Percentiles rank a stretch among this genome's conserved stretches.
Conservation (phyloP, 2,888 invertebrate genomes). For the Tridacna gigas region DNA sequence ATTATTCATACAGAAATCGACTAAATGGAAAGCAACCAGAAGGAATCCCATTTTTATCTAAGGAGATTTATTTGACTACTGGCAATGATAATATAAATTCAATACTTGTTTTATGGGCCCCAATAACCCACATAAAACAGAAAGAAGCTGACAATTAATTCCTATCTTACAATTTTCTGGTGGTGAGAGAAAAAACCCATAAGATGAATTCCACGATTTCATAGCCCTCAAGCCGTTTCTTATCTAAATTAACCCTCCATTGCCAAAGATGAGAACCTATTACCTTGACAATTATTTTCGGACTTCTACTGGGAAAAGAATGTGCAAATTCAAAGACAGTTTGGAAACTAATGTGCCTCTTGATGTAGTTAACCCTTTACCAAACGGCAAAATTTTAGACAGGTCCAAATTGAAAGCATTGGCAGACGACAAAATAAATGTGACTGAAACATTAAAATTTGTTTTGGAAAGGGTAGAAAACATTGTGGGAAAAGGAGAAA, state of each 20-base stretch:
- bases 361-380: too few relatives aligned
- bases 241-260: background rate
- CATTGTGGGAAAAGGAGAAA: background rate
- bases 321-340: too few relatives aligned
- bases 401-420: too few relatives aligned
- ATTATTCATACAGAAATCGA: too few relatives aligned
- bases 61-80: slow-evolving; percentile 20
- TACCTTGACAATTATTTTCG: too few relatives aligned
- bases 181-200: background rate
- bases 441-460: too few relatives aligned
- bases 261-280: too few relatives aligned
- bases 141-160: slow-evolving; percentile 48
- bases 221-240: background rate
- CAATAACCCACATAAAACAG: slow-evolving; percentile 42
- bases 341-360: too few relatives aligned
- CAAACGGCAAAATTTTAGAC: too few relatives aligned
- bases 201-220: slow-evolving; percentile 2
- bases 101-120: slow-evolving; percentile 52
- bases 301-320: too few relatives aligned
- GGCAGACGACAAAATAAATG: too few relatives aligned
- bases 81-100: slow-evolving; percentile 55
- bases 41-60: slow-evolving; percentile 23
- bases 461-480: background rate
- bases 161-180: slow-evolving; percentile 19
- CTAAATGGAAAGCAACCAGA: slow-evolving; percentile 15